A percentile compares a stretch with the other conserved stretches of the same genome.
Conservation (phyloP, 2,113 vertebrate species). For the Rhinopomastus cyanomelas region DNA sequence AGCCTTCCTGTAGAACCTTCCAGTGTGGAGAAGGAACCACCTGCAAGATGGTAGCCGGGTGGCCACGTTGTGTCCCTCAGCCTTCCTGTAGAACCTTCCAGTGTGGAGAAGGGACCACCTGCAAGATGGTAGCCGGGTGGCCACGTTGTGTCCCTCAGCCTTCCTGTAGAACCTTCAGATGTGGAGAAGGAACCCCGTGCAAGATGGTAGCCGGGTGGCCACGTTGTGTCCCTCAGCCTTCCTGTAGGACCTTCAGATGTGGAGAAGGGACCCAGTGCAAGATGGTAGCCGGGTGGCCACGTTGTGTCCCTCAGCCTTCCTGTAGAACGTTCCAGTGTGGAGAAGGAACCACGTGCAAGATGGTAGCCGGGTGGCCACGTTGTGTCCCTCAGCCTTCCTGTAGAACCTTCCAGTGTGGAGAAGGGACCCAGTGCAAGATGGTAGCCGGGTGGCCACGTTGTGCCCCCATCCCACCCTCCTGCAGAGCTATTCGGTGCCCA, state of each 20-base stretch:
- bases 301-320: accelerated
- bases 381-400: not conserved
- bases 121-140: not conserved
- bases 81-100: accelerated
- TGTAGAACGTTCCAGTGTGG: accelerated
- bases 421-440: not conserved
- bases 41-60: not conserved
- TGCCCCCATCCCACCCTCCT: not conserved
- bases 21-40: not conserved
- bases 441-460: not conserved
- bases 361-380: not conserved
- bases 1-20: not conserved
- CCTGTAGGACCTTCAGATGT: accelerated
- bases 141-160: accelerated
- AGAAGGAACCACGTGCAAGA: accelerated
- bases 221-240: accelerated
- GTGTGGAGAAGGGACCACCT: accelerated
- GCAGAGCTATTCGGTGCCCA: not conserved
- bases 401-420: not conserved
- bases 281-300: not conserved
- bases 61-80: not conserved
- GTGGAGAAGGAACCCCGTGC: accelerated
- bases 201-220: not conserved
- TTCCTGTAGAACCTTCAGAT: accelerated
- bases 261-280: not conserved